A percentile compares a stretch with the other conserved stretches of the same genome.
Evolutionary conservation across 2,888 invertebrate genomes (phyloP).

Genomic region (Tupiocoris notatus): DNA sequence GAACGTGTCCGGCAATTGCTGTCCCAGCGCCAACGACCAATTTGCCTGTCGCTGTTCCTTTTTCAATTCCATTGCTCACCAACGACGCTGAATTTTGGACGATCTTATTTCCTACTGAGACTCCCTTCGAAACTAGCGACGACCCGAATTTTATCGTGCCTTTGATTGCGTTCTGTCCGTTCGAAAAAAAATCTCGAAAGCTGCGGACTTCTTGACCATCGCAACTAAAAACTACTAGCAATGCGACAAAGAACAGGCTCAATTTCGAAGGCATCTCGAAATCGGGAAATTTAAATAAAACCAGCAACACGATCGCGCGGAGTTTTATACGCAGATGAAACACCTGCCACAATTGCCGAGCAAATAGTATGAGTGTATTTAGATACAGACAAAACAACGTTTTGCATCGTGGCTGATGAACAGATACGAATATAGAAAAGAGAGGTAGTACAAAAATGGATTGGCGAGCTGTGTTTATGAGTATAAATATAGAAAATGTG

Average conservation of each 20-base stretch:
- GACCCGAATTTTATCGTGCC: background rate
- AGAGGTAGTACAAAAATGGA: too few relatives aligned
- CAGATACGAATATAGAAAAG: too few relatives aligned
- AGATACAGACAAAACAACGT: too few relatives aligned
- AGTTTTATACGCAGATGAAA: background rate
- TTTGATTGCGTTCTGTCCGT: conserved; percentile 1
- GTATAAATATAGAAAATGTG: too few relatives aligned
- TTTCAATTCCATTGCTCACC: conserved; percentile 3
- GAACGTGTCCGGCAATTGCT: conserved; percentile 9
- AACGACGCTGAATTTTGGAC: background rate
- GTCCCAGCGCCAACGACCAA: conserved; percentile 9
- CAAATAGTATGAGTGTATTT: too few relatives aligned
- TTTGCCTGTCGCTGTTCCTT: background rate
- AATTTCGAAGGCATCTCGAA: background rate
- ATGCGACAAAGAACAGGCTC: conserved; percentile 3
- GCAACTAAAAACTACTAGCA: background rate
- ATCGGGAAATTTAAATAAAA: too few relatives aligned
- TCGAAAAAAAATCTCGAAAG: background rate
- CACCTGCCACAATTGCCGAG: background rate
- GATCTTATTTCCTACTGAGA: background rate
- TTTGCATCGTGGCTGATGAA: too few relatives aligned
- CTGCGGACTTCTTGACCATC: background rate
- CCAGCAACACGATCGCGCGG: background rate
- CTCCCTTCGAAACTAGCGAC: conserved; percentile 1
- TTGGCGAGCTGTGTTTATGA: too few relatives aligned